Conservation (phyloP, 1,140 invertebrate genomes). For the Drosophila setifemur region DNA sequence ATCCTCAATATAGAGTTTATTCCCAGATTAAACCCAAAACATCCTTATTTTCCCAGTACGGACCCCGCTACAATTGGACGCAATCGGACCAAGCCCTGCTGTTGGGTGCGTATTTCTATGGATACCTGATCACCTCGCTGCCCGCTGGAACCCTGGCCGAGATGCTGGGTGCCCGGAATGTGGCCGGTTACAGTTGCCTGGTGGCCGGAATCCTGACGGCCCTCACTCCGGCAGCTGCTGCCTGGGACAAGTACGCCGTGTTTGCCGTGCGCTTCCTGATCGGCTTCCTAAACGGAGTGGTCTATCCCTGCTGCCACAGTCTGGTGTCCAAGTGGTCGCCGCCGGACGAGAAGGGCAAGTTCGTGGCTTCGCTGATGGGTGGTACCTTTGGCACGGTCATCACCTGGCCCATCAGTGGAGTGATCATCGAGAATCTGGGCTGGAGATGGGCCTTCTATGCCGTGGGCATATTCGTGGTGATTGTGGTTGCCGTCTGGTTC, state of each 20-base stretch:
- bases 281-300: constrained; percentile 87
- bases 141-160: constrained; percentile 89
- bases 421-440: constrained; percentile 86
- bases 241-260: constrained; percentile 85
- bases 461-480: constrained; percentile 85
- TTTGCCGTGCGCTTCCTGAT: constrained; percentile 86
- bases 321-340: constrained; percentile 89
- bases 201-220: constrained; percentile 88
- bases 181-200: constrained; percentile 84
- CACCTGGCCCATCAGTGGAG: constrained; percentile 88
- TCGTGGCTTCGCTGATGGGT: constrained; percentile 88
- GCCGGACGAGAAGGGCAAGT: constrained; percentile 90
- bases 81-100: constrained; percentile 86
- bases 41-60: constrained; percentile 83
- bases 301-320: constrained; percentile 88
- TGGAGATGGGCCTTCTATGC: constrained; percentile 90
- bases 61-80: constrained; percentile 85
- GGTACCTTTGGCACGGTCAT: constrained; percentile 90
- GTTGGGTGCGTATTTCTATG: constrained; percentile 88
- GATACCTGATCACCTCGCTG: constrained; percentile 84
- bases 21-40: too few species aligned
- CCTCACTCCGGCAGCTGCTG: constrained; percentile 86
- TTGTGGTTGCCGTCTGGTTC: constrained; percentile 87
- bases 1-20: too few species aligned
- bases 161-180: constrained; percentile 88